Base-by-base conservation (phyloP, 2,113 vertebrate species). In the Anolis carolinensis region DNA sequence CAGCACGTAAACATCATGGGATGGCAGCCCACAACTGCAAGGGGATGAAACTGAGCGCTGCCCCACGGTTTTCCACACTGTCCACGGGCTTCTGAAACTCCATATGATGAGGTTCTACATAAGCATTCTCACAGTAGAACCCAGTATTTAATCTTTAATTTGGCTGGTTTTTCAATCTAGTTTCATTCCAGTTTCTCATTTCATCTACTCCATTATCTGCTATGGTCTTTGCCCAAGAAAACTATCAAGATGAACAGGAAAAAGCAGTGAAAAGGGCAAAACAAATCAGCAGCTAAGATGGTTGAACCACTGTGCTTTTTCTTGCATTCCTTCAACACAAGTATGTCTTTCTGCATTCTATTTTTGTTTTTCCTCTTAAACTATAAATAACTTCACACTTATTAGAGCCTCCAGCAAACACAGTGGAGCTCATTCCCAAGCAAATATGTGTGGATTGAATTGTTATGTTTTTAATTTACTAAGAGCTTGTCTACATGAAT, bases 151-250 rank as follows among this genome's bases (percentile, higher is more conserved):
- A 39, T 88, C 89, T 87, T 79, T 81, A 92, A 44, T 55, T 92
- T 92, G 63, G 87, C 83, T 48, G 44, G 7, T 86, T 90, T 89
- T 79, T 92, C 89, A 86, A 73, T 92, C 73, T 92, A 95, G 90
- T 89, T 93, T 93, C 86, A 32, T 1, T 44, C 62, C 71, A 86
- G 87, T 87, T 81, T 74, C 59, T 80, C 30, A 14, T 25, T 81
- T 70, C 78, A 86, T 59, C 25, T 81, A 79, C 77, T 83, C 88
- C 84, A 94, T 91, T 91, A 94, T 90, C 87, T 82, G 75, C 70
- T 76, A 82, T 50, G 11, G 32, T 73, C 79, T 91, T 81, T 86
- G 70, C 23, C 86, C 79, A 75, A 73, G 90, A 87, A 81, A 36
- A 59, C 79, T 44, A 39, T 23, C 77, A 27, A 94, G 93, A 92